Percentiles rank a stretch among this genome's conserved stretches.
phyloP scores from a whole-genome alignment of 2,113 vertebrate species.

The Myiozetetes cayanensis region DNA sequence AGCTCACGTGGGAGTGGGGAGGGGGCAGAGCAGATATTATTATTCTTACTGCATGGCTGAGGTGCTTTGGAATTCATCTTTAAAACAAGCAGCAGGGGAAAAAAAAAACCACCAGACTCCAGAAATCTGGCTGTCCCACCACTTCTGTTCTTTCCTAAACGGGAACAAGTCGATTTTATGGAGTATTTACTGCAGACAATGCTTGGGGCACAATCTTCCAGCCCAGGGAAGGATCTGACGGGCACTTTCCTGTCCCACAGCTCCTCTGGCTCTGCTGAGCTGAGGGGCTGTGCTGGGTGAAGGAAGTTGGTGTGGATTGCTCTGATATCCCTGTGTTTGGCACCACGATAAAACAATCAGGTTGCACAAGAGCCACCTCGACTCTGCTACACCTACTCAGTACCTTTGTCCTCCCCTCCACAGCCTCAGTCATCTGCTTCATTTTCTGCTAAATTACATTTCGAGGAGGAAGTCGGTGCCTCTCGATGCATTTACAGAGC shows the following conservation, averaged over 20 bases:
- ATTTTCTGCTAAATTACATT: conserved; percentile 35
- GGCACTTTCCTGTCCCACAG: not conserved
- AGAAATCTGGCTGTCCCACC: not conserved
- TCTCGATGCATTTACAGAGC: not conserved
- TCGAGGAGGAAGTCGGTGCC: not conserved
- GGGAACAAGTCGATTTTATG: not conserved
- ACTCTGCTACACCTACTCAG: not conserved
- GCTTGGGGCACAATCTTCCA: not conserved
- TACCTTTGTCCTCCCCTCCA: conserved; percentile 1
- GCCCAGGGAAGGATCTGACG: not conserved
- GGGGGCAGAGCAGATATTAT: not conserved
- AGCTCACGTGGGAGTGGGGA: not conserved
- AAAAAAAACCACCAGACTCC: not conserved
- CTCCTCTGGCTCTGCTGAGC: not conserved
- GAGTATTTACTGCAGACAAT: not conserved
- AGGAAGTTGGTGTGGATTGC: not conserved
- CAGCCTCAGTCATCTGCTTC: conserved; percentile 11
- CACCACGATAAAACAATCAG: not conserved
- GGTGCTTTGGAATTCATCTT: not conserved
- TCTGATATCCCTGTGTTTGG: not conserved
- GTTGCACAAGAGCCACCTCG: not conserved
- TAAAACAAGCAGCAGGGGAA: not conserved
- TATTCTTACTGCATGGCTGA: not conserved
- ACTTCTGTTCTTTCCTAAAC: not conserved
- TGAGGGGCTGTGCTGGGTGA: not conserved